Evolutionary conservation across 2,888 invertebrate species (phyloP), one percentile per base, ranked within the genome.

Genomic region (Coelinius sp.): DNA sequence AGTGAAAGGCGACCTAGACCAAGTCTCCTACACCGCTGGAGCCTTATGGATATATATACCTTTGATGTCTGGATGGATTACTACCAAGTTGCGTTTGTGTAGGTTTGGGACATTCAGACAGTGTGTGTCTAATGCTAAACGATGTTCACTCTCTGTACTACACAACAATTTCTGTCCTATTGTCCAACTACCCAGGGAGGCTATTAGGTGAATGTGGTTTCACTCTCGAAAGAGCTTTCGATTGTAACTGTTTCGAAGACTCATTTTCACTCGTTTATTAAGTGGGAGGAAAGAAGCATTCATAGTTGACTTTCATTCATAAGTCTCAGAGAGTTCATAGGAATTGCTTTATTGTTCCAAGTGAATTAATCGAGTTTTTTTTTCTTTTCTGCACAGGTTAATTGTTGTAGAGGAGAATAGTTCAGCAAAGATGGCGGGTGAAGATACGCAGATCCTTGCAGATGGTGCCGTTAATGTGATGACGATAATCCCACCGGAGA

Each of bases 1-100:
- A 84, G 84, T 84, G 84, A 85, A 85, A 85, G 84, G 84, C 84
- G 84, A 85, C 84, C 84, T 85, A 85, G 84, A 85, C 84, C 84
- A 84, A 84, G 81, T 81, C 76, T 63, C 59, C 59, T 35, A 59
- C 59, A 59, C 31, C 59, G 31, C 31, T 59, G 59, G 59, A 31
- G 59, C 31, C 59, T 59, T 59, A 59, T 59, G 14, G 59, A 68
- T n/a, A n/a, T n/a, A n/a, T n/a, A 66, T 72, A 73, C 68, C 69
- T 65, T 66, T 66, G 20, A 63, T 65, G 59, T 56, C 56, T 56
- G 25, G 56, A 56, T 56, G 56, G 10, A n/a, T 22, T 22, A 49
- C 27, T 56, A 27, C n/a, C 59, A 53, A 38, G 56, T 62, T 49
- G 66, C 68, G 49, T 66, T 68, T 62, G 46, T 67, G 67, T 67